Percentiles rank a stretch among this genome's conserved stretches.
phyloP scores from a whole-genome alignment of 2,888 invertebrate species.

The Yponomeuta malinellus region DNA sequence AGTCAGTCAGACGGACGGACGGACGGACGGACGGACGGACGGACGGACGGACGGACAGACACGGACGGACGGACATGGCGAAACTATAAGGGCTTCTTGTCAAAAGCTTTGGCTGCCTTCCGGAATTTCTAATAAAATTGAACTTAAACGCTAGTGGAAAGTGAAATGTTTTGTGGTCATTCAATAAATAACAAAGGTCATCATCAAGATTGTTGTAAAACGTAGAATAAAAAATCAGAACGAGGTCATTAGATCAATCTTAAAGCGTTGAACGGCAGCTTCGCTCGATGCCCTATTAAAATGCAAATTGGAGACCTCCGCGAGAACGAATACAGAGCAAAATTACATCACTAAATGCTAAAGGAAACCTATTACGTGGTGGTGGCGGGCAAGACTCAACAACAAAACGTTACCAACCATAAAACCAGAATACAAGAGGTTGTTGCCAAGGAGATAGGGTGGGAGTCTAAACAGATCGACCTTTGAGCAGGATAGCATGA shows the following conservation, averaged over 20 bases:
- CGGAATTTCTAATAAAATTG: too few relatives aligned
- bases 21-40: too few relatives aligned
- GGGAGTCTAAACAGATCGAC: background rate
- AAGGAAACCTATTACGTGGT: background rate
- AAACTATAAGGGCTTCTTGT: too few relatives aligned
- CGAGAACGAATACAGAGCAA: background rate
- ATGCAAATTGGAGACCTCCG: background rate
- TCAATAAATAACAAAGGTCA: background rate
- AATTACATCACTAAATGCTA: background rate
- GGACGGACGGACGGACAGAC: too few relatives aligned
- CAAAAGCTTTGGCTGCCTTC: too few relatives aligned
- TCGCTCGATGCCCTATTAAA: constrained; percentile 1
- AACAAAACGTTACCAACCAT: background rate
- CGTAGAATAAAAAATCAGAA: background rate
- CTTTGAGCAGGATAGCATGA: background rate
- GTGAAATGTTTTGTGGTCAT: background rate
- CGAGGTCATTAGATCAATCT: background rate
- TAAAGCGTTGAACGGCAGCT: background rate
- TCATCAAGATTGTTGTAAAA: background rate
- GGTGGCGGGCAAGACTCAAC: background rate
- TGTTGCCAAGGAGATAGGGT: background rate
- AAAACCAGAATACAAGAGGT: background rate
- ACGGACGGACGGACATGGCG: too few relatives aligned
- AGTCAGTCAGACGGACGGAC: too few relatives aligned
- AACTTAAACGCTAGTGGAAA: too few relatives aligned